Conservation (phyloP, 1,140 invertebrate genomes). For the Coptotermes formosanus region DNA sequence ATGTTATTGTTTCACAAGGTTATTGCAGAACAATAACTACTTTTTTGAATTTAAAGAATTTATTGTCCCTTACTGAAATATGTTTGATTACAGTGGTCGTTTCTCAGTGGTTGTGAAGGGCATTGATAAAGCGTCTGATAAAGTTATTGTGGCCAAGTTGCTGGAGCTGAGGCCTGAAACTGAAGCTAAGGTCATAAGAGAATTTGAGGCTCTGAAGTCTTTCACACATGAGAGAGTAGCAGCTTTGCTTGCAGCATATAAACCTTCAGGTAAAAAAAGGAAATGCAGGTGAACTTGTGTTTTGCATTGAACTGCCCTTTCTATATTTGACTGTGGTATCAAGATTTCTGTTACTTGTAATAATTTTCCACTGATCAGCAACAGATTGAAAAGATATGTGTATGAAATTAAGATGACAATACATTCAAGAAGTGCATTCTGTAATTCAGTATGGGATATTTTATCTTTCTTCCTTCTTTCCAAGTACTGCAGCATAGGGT, state of each 20-base stretch:
- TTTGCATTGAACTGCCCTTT: no score
- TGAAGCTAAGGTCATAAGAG: slow-evolving; percentile 53
- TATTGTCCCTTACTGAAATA: neutral
- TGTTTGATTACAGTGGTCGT: slow-evolving; percentile 60
- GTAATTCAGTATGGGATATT: no score
- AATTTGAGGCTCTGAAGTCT: slow-evolving; percentile 78
- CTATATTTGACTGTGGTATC: no score
- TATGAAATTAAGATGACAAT: no score
- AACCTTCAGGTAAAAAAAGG: slow-evolving; percentile 47
- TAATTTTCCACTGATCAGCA: no score
- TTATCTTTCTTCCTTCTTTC: no score
- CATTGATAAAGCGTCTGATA: slow-evolving; percentile 69
- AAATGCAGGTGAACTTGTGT: no score
- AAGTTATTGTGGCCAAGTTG: slow-evolving; percentile 71
- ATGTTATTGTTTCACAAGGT: slow-evolving; percentile 26
- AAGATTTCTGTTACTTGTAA: no score
- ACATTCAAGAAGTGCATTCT: no score
- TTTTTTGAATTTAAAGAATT: neutral
- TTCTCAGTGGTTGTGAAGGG: slow-evolving; percentile 84
- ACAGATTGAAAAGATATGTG: no score
- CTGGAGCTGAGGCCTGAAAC: slow-evolving; percentile 67
- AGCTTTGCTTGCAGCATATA: slow-evolving; percentile 68
- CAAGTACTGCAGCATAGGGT: no score
- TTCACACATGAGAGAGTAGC: slow-evolving; percentile 84
- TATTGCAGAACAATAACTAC: neutral